Conservation (phyloP, 2,888 invertebrate species). For the Dasypolia templi region DNA sequence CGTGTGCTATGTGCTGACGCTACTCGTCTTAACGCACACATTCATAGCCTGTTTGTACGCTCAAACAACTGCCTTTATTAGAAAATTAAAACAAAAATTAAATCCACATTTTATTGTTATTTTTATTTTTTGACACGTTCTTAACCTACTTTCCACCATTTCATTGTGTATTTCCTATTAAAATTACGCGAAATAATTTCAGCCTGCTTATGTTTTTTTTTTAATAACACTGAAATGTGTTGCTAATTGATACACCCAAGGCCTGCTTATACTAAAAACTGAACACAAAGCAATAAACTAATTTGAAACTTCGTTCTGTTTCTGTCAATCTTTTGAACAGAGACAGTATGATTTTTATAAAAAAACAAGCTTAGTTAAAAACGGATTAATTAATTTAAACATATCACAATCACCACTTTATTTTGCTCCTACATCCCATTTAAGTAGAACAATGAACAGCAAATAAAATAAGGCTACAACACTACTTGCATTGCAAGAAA, state of each 20-base stretch:
- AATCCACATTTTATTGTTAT: background rate
- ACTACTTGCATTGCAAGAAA: conserved; percentile 41
- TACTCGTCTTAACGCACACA: too few species aligned
- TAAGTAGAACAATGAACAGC: conserved; percentile 27
- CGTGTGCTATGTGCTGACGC: too few species aligned
- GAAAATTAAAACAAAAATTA: background rate
- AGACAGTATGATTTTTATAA: background rate
- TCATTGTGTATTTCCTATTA: background rate
- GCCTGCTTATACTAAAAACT: background rate
- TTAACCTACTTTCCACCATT: background rate
- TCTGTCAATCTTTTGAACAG: too few species aligned
- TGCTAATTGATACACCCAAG: background rate
- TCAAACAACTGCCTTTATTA: background rate
- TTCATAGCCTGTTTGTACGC: too few species aligned
- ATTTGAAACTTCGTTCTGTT: background rate
- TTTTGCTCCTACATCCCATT: background rate
- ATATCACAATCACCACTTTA: background rate
- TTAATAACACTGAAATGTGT: background rate
- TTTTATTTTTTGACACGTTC: background rate
- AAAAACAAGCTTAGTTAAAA: background rate
- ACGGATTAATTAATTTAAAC: background rate
- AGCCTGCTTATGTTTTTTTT: too few species aligned
- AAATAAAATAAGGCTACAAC: conserved; percentile 18
- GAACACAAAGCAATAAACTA: background rate
- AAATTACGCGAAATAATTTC: too few species aligned